A percentile compares a stretch with the other conserved stretches of the same genome.
Evolutionary conservation across 2,113 vertebrate species (phyloP).

Genomic region (Apodemus sylvaticus): DNA sequence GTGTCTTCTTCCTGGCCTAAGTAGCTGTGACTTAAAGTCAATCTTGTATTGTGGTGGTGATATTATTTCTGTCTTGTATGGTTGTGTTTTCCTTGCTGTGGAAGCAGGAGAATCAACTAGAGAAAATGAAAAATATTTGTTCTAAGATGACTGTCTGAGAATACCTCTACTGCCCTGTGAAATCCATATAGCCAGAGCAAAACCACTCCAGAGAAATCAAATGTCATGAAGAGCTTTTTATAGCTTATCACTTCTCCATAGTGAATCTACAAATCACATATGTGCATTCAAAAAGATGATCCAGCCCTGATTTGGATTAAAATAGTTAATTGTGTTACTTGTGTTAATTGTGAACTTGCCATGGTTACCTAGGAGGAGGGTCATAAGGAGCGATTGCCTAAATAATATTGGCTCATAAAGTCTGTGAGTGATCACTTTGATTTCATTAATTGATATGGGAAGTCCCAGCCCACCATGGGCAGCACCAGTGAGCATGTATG

Average conservation of each 20-base stretch:
- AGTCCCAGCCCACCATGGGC: background rate
- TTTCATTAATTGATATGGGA: no score
- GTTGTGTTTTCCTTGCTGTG: background rate
- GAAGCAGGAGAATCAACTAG: background rate
- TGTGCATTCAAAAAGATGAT: background rate
- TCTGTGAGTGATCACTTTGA: background rate
- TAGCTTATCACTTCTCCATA: background rate
- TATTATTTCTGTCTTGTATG: conserved; percentile 30
- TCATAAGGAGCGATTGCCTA: background rate
- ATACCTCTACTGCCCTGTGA: background rate
- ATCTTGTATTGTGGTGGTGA: background rate
- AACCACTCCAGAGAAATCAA: background rate
- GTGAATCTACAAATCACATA: background rate
- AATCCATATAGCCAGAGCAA: background rate
- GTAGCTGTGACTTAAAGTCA: conserved; percentile 55
- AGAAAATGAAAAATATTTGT: conserved; percentile 42
- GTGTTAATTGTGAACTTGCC: background rate
- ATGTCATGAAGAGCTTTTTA: background rate
- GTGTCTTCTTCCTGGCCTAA: conserved; percentile 29
- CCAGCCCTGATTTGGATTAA: background rate
- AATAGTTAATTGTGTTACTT: no score
- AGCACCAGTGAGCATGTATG: background rate
- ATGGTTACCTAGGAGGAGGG: background rate
- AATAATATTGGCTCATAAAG: background rate
- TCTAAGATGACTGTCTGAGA: background rate